Conservation (phyloP, 1,140 invertebrate genomes). For the Harpegnathos saltator region DNA sequence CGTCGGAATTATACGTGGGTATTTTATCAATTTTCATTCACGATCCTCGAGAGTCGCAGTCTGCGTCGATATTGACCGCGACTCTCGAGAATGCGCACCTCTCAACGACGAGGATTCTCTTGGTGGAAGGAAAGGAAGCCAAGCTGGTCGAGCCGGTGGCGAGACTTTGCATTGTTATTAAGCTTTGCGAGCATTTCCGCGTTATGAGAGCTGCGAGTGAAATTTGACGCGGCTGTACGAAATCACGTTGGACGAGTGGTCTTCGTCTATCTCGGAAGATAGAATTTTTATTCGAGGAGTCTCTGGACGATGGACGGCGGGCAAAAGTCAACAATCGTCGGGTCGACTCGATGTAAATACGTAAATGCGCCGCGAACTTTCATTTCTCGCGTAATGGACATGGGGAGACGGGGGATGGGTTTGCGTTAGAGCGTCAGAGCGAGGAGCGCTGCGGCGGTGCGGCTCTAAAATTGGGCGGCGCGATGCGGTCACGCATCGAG, state of each 20-base stretch:
- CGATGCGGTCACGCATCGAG: slow-evolving; percentile 51
- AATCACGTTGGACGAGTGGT: too few relatives aligned
- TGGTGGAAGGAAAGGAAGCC: too few relatives aligned
- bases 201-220: too few relatives aligned
- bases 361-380: neutral
- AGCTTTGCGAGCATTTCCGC: too few relatives aligned
- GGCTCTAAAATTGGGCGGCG: slow-evolving; percentile 47
- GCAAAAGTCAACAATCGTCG: too few relatives aligned
- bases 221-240: too few relatives aligned
- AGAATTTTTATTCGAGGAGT: too few relatives aligned
- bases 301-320: too few relatives aligned
- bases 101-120: neutral
- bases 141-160: too few relatives aligned
- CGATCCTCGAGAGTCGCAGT: neutral
- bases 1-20: slow-evolving; percentile 42
- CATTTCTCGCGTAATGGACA: slow-evolving; percentile 1
- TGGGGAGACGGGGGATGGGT: neutral
- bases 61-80: neutral
- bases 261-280: too few relatives aligned
- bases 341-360: too few relatives aligned
- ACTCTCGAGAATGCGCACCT: neutral
- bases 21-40: slow-evolving; percentile 54
- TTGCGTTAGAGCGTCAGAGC: neutral
- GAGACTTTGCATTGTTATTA: too few relatives aligned
- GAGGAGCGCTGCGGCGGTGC: slow-evolving; percentile 3